Conservation (phyloP, 1,140 invertebrate species). For the Bombus terrestris region DNA sequence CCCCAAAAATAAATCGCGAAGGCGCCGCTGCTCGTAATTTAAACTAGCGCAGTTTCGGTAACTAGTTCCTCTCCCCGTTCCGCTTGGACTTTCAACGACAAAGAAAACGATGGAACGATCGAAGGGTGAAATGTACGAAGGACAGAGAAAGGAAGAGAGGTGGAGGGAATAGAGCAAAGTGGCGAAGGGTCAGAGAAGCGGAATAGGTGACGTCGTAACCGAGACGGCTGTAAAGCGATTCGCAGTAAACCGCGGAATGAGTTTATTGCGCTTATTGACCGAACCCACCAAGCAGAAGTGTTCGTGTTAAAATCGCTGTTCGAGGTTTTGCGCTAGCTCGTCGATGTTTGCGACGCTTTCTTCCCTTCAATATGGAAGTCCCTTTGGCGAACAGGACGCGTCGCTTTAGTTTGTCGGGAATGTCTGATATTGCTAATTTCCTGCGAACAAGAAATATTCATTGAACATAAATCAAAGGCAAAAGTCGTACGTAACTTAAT, state of each 20-base stretch:
- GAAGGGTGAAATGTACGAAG: conserved; percentile 15
- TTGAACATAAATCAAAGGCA: neutral
- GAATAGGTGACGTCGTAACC: conserved; percentile 69
- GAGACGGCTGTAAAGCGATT: conserved; percentile 82
- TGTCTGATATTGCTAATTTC: conserved; percentile 1
- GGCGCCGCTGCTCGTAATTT: conserved; percentile 78
- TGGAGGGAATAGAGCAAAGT: neutral
- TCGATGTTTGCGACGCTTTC: conserved; percentile 62
- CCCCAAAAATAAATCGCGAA: conserved; percentile 80
- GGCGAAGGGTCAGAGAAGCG: conserved; percentile 13
- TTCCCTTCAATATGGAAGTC: conserved; percentile 74
- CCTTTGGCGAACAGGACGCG: neutral
- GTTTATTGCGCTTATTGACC: conserved; percentile 83
- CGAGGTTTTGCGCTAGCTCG: conserved; percentile 28
- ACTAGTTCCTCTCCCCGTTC: conserved; percentile 75
- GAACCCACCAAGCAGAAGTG: conserved; percentile 72
- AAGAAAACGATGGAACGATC: conserved; percentile 47
- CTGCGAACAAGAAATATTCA: neutral
- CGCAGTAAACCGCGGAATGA: conserved; percentile 81
- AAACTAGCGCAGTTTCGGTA: conserved; percentile 82
- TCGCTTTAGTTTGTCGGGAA: neutral
- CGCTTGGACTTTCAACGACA: conserved; percentile 38
- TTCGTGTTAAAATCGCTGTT: conserved; percentile 69
- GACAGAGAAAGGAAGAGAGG: neutral
- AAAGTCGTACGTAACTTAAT: neutral